Base-by-base conservation (phyloP, 2,113 vertebrate species). In the Hippocampus guttulatus region DNA sequence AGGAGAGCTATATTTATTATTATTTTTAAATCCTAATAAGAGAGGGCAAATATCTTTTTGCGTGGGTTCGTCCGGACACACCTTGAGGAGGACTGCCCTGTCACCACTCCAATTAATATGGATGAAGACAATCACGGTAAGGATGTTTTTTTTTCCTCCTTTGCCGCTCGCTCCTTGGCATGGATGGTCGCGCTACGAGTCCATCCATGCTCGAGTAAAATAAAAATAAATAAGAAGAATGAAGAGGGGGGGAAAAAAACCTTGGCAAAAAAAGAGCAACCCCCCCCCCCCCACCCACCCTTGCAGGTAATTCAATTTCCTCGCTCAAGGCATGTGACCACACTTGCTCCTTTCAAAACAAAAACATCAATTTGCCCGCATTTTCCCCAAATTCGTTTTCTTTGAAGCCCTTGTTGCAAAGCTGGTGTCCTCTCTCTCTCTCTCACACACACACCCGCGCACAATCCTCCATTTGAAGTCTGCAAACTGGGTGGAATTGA, bases 41-140 rank as follows among this genome's bases (percentile, higher is more conserved):
- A 61, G 18, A 69, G 16, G 58, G 16, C 55, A 49, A 21, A 68
- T 55, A 70, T n/a, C 43, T 21, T 64, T 74, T 74, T 51, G 30
- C 64, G 4, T 47, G 21, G 52, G 76, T 69, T 71, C 33, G 63
- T n/a, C 10, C 40, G 64, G 23, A 70, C 61, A 60, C 84, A 74
- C 67, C 77, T 79, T 73, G 45, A 38, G 18, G 77, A 40, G 84
- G 75, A 77, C 70, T 69, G 67, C 25, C 70, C 27, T 64, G 65
- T 64, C 74, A 27, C 65, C 27, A 60, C 47, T 51, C 15, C 49
- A 18, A 2, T 68, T 67, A 68, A 74, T 14, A 92, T 93, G 91
- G 91, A 93, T 55, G 91, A 93, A 80, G 92, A 93, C 77, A 91
- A 86, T 80, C 88, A 87, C 74, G 92, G 92, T 93, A 88, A 89